These are phyloP conservation scores for Hydraecia micacea DNA, from an alignment of 2,888 invertebrate genomes.

Conservation along the genomic window DNA sequence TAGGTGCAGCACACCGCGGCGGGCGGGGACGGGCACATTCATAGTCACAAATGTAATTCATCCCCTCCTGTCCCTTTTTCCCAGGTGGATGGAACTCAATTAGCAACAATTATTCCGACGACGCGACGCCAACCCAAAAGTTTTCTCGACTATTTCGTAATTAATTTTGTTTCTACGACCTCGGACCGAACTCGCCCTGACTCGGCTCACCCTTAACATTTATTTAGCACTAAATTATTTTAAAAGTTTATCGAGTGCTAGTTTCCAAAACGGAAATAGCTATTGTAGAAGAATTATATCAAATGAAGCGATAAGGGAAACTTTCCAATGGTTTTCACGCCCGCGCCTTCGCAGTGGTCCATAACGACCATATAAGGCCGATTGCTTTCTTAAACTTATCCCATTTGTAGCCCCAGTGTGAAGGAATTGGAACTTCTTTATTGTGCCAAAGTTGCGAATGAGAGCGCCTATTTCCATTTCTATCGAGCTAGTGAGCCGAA, in stretches of 20 bases:
- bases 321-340: slow-evolving; percentile 86
- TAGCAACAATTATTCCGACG: slow-evolving; percentile 87
- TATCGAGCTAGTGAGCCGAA: slow-evolving; percentile 80
- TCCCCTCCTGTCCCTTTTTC: slow-evolving; percentile 70
- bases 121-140: slow-evolving; percentile 83
- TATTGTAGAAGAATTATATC: slow-evolving; percentile 80
- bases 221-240: slow-evolving; percentile 74
- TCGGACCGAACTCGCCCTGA: slow-evolving; percentile 72
- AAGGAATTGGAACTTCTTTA: slow-evolving; percentile 88
- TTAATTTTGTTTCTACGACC: slow-evolving; percentile 86
- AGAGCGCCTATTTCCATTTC: slow-evolving; percentile 86
- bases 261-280: slow-evolving; percentile 69
- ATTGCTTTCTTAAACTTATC: slow-evolving; percentile 90
- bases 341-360: slow-evolving; percentile 84
- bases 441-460: slow-evolving; percentile 86
- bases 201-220: slow-evolving; percentile 69
- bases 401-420: slow-evolving; percentile 86
- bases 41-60: slow-evolving; percentile 73
- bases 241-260: slow-evolving; percentile 67
- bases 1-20: slow-evolving; percentile 65
- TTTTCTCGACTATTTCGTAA: slow-evolving; percentile 86
- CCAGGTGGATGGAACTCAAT: slow-evolving; percentile 86
- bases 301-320: slow-evolving; percentile 85
- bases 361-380: slow-evolving; percentile 89
- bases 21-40: slow-evolving; percentile 47